Conservation (phyloP, 2,888 invertebrate genomes). For the Tolmerus cingulatus region DNA sequence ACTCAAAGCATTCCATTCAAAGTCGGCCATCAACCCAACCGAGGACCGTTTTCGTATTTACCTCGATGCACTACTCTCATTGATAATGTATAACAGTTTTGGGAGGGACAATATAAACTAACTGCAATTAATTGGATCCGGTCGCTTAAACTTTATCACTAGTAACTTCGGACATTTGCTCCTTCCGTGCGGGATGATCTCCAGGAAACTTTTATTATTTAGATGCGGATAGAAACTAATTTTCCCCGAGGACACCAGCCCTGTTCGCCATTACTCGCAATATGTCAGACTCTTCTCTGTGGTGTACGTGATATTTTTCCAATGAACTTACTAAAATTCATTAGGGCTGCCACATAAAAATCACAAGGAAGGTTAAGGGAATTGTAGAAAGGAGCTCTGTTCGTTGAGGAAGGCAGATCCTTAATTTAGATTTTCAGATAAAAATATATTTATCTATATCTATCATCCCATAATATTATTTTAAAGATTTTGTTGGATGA, state of each 20-base stretch:
- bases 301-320: not conserved
- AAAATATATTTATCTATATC: too few relatives aligned
- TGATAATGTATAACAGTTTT: not conserved
- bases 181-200: not conserved
- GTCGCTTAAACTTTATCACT: not conserved
- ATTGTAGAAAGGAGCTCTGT: not conserved
- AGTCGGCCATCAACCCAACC: not conserved
- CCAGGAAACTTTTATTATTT: not conserved
- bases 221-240: not conserved
- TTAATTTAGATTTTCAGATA: too few relatives aligned
- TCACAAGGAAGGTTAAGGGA: not conserved
- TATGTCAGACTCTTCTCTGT: not conserved
- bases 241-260: not conserved
- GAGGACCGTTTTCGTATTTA: not conserved
- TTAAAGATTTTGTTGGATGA: too few relatives aligned
- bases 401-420: not conserved
- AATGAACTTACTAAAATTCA: not conserved
- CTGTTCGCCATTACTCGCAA: slow-evolving; percentile 25
- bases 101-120: not conserved
- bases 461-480: too few relatives aligned
- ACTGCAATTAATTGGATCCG: not conserved
- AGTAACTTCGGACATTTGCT: not conserved
- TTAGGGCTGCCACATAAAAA: not conserved
- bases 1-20: slow-evolving; percentile 7
- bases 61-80: not conserved